Evolutionary conservation across 2,797 vertebrate species (phyloP), one percentile per base, ranked within the genome.

Genomic region (Danio aesculapii): DNA sequence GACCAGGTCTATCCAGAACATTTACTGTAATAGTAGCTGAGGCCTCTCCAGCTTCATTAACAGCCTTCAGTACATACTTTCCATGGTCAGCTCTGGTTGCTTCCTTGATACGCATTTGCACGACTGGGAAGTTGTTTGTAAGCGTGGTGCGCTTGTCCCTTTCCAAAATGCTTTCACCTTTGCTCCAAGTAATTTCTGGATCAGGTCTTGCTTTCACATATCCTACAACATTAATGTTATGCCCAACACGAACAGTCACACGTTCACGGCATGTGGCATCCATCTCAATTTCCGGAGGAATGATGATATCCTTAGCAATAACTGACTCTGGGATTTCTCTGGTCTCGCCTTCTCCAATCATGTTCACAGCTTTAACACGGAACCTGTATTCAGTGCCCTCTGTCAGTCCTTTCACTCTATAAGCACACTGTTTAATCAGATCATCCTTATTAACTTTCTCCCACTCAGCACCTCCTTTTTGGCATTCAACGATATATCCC

Each of bases 1-100:
- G 98, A 84, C 96, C 95, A n/a, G 98, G 98, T 90, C 97, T 95
- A 86, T 99, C 98, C 75, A 99, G 93, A 59, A 99, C 98, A 82
- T 99, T 99, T 66, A 99, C 94, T 21, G 95, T 89, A 86, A 98
- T 95, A 50, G 92, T 95, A 86, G 95, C 97, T 83, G 97, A 96
- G 62, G 97, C 98, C 83, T 99, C 97, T 9, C 98, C 98, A 50
- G 97, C 95, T 91, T 94, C 97, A 78, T 99, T 99, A 78, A 96
- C 97, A 86, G 96, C 97, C 78, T 97, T 94, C 87, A 99, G 92
- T 73, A 91, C 88, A n/a, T 99, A 99, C 88, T 97, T 96, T 77
- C 98, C 98, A 77, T 99, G 96, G 91, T 99, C 97, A 41, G 89
- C 85, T 93, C 98, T 96, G 81, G 94, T 93, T 83, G 98, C 96